Base-by-base conservation (phyloP, 2,113 vertebrate genomes). In the Etheostoma spectabile region DNA sequence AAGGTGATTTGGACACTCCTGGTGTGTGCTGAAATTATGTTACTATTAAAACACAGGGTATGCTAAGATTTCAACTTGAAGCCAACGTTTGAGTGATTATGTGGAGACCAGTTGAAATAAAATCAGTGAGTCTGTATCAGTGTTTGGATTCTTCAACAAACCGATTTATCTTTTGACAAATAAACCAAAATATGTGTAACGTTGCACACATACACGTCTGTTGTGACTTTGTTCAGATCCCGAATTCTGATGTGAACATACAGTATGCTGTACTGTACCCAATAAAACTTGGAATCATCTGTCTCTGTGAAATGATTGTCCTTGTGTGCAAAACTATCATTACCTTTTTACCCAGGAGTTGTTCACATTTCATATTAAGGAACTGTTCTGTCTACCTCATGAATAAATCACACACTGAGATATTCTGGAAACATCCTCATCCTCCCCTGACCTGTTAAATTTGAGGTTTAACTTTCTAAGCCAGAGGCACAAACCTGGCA, bases 231-330 rank as follows among this genome's bases (percentile, higher is more conserved):
- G 68, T 83, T 74, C 57, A 66, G 79, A 86, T 86, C 77, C 78
- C 56, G 22, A 78, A 81, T 49, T 71, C 84, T 90, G 82, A 91
- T 89, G 86, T 91, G 86, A 92, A 81, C 84, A 64, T 64, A 16
- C 88, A 82, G 76, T 84, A 65, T 72, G 30, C 71, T 61, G 38
- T 73, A 78, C 74, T 83, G 80, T 64, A 74, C 74, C 71, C 86
- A 94, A 94, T 94, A 93, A 93, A 93, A 90, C 76, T 60, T 89
- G 86, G 87, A 91, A 90, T 86, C 74, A 74, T 84, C 63, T 1
- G 63, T 75, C 71, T 89, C 71, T 79, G 82, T 66, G 22, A 52
- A 46, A 42, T 81, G 6, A 51, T 72, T 77, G 45, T 57, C 51
- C 1, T 13, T 1, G 10, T 56, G 19, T 35, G 15, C 11, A 49